phyloP scores from a whole-genome alignment of 2,113 vertebrate genomes.

The Sminthopsis crassicaudata region DNA sequence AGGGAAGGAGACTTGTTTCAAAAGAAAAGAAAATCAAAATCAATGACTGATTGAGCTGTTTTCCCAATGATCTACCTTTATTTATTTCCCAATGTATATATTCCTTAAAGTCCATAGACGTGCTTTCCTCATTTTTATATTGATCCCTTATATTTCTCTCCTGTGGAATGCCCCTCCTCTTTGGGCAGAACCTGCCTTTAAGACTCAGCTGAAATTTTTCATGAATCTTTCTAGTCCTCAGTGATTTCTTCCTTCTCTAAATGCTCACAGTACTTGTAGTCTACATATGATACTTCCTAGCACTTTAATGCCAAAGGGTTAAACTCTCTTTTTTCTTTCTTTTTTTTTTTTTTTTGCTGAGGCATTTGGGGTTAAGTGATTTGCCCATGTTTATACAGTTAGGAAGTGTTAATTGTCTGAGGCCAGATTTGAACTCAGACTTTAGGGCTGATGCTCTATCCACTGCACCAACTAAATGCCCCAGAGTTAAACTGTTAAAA shows the following conservation, averaged over 20 bases:
- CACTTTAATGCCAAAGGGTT: neutral
- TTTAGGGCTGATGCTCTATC: no score
- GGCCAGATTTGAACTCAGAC: no score
- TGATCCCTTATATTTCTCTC: neutral
- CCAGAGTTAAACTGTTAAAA: neutral
- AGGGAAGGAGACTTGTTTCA: neutral
- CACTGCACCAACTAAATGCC: no score
- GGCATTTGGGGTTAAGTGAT: no score
- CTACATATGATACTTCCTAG: neutral
- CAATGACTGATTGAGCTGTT: neutral
- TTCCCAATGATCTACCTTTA: neutral
- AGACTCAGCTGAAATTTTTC: neutral
- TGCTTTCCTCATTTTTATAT: neutral
- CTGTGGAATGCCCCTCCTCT: neutral
- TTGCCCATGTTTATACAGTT: no score
- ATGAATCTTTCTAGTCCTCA: neutral
- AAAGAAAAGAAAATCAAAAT: neutral
- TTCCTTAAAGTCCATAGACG: neutral
- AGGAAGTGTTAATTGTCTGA: no score
- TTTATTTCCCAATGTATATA: neutral
- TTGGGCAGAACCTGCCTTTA: neutral
- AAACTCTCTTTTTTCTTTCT: no score
- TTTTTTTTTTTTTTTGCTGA: no score
- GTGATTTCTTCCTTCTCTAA: neutral
- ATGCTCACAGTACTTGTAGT: neutral